A percentile compares a stretch with the other conserved stretches of the same genome.
Evolutionary conservation across 2,797 vertebrate species (phyloP).

Genomic region (Poecilia gillii): DNA sequence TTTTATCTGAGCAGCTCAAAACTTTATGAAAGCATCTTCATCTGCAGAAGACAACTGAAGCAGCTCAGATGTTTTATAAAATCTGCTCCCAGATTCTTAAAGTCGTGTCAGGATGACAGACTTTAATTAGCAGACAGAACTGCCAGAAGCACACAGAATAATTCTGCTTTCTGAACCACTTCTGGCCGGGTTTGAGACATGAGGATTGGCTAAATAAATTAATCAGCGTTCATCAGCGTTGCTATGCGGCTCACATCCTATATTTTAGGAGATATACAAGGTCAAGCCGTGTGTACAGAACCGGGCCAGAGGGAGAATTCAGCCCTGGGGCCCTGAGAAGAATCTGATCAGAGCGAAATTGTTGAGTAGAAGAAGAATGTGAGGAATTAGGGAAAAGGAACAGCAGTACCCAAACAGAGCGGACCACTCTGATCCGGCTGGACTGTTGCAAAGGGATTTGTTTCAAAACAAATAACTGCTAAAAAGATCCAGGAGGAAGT

Average conservation of each 20-base stretch:
- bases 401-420: background rate
- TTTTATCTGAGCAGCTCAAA: conserved; percentile 33
- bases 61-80: conserved; percentile 5
- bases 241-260: conserved; percentile 14
- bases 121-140: conserved; percentile 19
- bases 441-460: background rate
- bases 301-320: background rate
- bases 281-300: background rate
- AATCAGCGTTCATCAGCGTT: conserved; percentile 28
- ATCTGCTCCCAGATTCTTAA: conserved; percentile 18
- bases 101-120: conserved; percentile 8
- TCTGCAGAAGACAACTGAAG: conserved; percentile 17
- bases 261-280: conserved; percentile 11
- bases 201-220: conserved; percentile 23
- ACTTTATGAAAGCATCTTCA: conserved; percentile 13
- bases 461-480: background rate
- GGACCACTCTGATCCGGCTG: background rate
- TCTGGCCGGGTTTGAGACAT: conserved; percentile 9
- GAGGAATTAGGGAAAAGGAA: conserved; percentile 1
- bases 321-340: background rate
- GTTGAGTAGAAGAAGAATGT: conserved; percentile 21
- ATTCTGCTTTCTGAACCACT: conserved; percentile 29
- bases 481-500: background rate
- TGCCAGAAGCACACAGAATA: background rate
- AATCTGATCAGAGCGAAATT: conserved; percentile 15